phyloP scores from a whole-genome alignment of 2,113 vertebrate species.

The Calonectris borealis region DNA sequence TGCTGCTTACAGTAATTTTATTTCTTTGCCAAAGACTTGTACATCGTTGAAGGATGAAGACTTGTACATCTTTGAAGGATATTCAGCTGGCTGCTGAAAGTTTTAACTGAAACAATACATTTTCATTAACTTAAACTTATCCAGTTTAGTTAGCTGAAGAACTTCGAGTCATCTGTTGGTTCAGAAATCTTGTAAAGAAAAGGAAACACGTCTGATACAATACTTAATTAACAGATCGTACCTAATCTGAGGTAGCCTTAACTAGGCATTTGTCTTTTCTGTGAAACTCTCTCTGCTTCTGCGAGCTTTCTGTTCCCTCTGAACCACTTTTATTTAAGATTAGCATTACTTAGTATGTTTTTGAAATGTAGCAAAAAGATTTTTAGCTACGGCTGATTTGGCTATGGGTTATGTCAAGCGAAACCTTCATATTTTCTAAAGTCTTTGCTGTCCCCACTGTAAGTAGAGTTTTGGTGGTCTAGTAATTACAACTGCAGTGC shows the following conservation, averaged over 20 bases:
- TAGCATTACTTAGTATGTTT: background rate
- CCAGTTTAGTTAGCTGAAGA: background rate
- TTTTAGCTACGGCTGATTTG: background rate
- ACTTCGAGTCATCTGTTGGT: background rate
- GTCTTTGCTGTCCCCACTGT: background rate
- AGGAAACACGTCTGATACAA: background rate
- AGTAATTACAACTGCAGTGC: background rate
- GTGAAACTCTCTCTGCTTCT: background rate
- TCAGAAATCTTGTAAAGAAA: background rate
- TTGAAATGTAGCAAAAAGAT: background rate
- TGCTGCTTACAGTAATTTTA: background rate
- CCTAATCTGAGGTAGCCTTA: background rate
- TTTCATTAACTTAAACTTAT: background rate
- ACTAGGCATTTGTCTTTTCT: background rate
- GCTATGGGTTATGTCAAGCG: background rate
- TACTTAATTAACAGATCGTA: background rate
- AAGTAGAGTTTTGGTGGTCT: background rate
- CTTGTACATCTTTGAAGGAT: background rate
- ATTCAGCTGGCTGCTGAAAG: background rate
- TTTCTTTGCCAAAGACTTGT: background rate
- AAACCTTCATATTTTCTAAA: background rate
- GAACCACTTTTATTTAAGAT: background rate
- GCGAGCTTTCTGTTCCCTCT: background rate
- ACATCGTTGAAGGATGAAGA: background rate
- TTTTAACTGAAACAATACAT: background rate